phyloP scores from a whole-genome alignment of 2,797 vertebrate genomes.

The Podarcis lilfordi region DNA sequence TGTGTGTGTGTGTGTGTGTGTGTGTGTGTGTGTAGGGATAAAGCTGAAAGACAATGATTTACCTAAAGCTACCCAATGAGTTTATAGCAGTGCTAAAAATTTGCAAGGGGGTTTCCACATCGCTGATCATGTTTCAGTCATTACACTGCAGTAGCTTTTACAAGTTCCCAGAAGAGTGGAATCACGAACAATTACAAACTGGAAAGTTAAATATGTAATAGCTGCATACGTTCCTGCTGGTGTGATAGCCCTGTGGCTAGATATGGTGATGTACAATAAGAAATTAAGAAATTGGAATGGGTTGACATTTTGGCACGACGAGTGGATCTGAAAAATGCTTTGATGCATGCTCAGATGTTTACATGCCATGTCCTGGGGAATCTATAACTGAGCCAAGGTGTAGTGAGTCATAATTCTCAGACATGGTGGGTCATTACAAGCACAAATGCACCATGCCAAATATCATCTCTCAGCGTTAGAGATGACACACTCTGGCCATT shows the following conservation, averaged over 20 bases:
- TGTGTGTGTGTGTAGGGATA: no score
- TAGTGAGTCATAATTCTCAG: background rate
- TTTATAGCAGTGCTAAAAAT: background rate
- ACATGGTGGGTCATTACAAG: background rate
- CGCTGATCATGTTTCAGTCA: background rate
- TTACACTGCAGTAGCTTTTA: background rate
- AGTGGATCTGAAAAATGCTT: background rate
- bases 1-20: no score
- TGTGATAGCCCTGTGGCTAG: background rate
- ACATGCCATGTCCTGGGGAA: background rate
- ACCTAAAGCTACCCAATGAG: no score
- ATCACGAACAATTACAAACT: background rate
- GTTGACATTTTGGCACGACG: background rate
- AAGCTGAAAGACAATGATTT: background rate
- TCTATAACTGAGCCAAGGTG: background rate
- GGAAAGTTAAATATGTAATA: background rate
- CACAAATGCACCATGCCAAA: background rate
- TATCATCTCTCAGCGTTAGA: fast-evolving
- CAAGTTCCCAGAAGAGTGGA: background rate
- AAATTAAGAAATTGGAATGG: background rate
- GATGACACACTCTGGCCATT: background rate
- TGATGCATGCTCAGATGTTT: background rate
- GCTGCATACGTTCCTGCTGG: background rate
- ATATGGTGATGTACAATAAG: background rate
- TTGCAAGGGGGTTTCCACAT: background rate